Percentiles rank a stretch among this genome's conserved stretches.
Evolutionary conservation across 2,888 invertebrate genomes (phyloP).

Genomic region (Augiades crinisus): DNA sequence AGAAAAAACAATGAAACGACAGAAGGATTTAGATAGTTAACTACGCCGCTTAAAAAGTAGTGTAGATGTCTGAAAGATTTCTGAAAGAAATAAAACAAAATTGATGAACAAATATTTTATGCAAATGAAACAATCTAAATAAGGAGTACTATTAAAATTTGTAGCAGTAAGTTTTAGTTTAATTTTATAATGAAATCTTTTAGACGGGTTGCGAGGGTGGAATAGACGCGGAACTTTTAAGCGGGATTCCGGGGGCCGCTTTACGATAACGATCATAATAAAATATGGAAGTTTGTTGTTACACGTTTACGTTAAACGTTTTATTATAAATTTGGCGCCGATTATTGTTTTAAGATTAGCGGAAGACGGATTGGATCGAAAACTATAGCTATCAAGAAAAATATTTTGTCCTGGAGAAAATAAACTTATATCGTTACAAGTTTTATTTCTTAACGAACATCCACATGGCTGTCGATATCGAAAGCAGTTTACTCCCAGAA

Average conservation of each 20-base stretch:
- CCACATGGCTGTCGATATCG: too few species aligned
- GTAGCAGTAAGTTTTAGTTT: constrained; percentile 49
- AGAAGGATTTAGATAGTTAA: too few species aligned
- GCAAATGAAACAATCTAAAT: constrained; percentile 3
- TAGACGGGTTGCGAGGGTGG: constrained; percentile 53
- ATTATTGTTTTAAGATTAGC: constrained; percentile 49
- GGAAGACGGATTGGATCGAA: constrained; percentile 26
- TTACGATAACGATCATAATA: constrained; percentile 80
- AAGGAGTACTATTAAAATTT: constrained; percentile 33
- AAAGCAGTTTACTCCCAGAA: too few species aligned
- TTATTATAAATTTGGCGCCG: constrained; percentile 69
- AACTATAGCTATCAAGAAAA: too few species aligned
- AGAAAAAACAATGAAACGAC: too few species aligned
- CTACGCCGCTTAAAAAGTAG: too few species aligned
- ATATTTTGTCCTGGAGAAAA: too few species aligned
- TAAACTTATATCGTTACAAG: too few species aligned
- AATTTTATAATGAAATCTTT: constrained; percentile 73
- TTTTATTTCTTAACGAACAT: too few species aligned
- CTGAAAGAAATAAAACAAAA: too few species aligned
- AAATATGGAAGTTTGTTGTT: constrained; percentile 79
- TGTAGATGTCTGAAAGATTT: too few species aligned
- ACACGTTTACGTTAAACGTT: constrained; percentile 73
- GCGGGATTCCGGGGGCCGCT: constrained; percentile 55
- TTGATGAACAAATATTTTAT: too few species aligned
- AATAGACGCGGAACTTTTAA: constrained; percentile 62